These are phyloP conservation scores for Paelopatides confundens DNA, from an alignment of 53 echinoderm and acorn worm species.

Conservation along the genomic window DNA sequence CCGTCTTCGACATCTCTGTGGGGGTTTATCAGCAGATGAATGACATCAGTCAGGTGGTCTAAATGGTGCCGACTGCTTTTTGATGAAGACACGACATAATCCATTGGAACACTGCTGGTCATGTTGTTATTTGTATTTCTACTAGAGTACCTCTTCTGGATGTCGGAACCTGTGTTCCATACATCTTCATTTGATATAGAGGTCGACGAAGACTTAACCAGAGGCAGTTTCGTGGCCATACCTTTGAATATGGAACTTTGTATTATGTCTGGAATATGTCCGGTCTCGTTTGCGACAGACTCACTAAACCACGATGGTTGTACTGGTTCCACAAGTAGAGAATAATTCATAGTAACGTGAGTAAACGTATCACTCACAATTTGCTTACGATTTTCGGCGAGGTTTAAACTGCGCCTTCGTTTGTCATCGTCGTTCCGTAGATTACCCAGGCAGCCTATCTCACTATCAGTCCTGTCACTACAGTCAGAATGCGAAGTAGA, in stretches of 20 bases:
- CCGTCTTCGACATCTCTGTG: not conserved
- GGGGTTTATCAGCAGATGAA: not conserved
- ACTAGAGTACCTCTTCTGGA: not conserved
- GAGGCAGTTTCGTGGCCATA: not conserved
- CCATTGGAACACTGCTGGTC: not conserved
- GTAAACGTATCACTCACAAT: slow-evolving; percentile 34
- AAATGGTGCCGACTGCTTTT: not conserved
- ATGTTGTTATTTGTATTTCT: slow-evolving; percentile 27
- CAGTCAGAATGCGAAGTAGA: not conserved
- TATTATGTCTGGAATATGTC: not conserved
- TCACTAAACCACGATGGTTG: not conserved
- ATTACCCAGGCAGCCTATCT: slow-evolving; percentile 12
- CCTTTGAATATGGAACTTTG: slow-evolving; percentile 35
- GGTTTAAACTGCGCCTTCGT: not conserved
- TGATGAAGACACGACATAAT: not conserved
- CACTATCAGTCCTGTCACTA: slow-evolving; percentile 5
- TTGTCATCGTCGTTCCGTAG: not conserved
- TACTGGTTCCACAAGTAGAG: not conserved
- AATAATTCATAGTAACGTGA: slow-evolving; percentile 1
- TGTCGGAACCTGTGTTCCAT: slow-evolving; percentile 8
- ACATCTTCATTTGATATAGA: slow-evolving; percentile 10
- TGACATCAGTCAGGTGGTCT: not conserved
- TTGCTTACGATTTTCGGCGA: not conserved
- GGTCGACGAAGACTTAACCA: not conserved
- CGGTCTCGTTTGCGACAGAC: not conserved